Evolutionary conservation across 2,888 invertebrate species (phyloP).

Genomic region (Andrena chrysosceles): DNA sequence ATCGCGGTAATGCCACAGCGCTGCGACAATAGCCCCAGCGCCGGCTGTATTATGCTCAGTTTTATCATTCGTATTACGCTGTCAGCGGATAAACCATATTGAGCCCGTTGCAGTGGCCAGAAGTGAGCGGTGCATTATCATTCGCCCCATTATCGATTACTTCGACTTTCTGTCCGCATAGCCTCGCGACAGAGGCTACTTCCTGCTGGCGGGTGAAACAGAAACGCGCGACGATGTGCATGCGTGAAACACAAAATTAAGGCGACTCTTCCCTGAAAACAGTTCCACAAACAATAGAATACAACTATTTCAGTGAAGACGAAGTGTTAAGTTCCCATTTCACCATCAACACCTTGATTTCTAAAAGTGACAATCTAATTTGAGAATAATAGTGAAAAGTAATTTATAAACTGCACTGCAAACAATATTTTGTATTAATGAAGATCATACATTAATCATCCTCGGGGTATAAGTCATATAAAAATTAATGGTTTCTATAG

Average conservation of each 20-base stretch:
- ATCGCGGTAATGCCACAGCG: conserved; percentile 61
- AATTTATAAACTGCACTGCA: too few relatives aligned
- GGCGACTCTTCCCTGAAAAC: neutral
- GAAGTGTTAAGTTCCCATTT: neutral
- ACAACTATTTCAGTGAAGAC: neutral
- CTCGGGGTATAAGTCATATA: too few relatives aligned
- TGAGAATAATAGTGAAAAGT: too few relatives aligned
- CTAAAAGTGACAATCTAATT: too few relatives aligned
- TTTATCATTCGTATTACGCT: conserved; percentile 67
- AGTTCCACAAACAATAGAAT: too few relatives aligned
- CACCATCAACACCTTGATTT: too few relatives aligned
- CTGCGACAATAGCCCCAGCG: conserved; percentile 54
- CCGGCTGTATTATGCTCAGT: conserved; percentile 23
- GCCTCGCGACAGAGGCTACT: conserved; percentile 7
- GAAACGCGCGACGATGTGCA: conserved; percentile 12
- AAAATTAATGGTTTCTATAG: too few relatives aligned
- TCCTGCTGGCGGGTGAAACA: neutral
- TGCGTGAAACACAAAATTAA: conserved; percentile 8
- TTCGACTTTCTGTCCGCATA: conserved; percentile 38
- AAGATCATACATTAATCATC: too few relatives aligned
- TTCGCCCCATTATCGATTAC: conserved; percentile 50
- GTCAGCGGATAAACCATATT: conserved; percentile 57
- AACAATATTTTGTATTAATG: too few relatives aligned
- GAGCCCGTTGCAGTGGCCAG: conserved; percentile 32
- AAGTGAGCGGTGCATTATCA: conserved; percentile 49